A percentile compares a stretch with the other conserved stretches of the same genome.
Conservation (phyloP, 2,113 vertebrate species). For the Chaetodon trifascialis region DNA sequence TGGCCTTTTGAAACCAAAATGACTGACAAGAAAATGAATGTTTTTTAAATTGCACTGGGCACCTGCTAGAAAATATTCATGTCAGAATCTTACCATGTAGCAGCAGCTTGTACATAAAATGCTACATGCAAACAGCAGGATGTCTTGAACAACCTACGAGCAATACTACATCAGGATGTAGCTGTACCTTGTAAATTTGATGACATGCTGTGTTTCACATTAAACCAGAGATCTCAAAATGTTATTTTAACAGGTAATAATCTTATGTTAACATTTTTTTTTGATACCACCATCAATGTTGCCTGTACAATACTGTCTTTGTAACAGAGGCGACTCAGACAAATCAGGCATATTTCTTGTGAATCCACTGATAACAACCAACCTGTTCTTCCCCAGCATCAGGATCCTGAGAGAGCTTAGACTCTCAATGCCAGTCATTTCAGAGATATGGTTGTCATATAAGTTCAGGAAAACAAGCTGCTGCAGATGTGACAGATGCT, state of each 20-base stretch:
- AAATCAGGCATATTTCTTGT: neutral
- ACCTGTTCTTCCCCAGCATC: slow-evolving; percentile 96
- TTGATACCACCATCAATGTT: neutral
- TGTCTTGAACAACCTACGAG: neutral
- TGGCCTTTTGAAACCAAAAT: slow-evolving; percentile 21
- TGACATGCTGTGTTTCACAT: neutral
- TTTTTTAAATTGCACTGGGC: slow-evolving; percentile 4
- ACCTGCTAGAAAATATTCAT: slow-evolving; percentile 15
- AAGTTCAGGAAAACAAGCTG: slow-evolving; percentile 94
- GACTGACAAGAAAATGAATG: slow-evolving; percentile 3
- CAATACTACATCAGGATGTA: neutral
- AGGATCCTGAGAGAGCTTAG: slow-evolving; percentile 91
- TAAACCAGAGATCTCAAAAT: neutral
- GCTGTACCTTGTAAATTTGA: neutral
- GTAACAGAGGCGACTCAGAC: neutral
- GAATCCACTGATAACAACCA: slow-evolving; percentile 5
- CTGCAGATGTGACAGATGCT: slow-evolving; percentile 90
- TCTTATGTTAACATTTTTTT: no score
- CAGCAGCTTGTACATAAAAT: neutral
- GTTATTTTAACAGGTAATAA: neutral
- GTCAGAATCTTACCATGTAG: slow-evolving; percentile 10
- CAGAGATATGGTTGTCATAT: slow-evolving; percentile 92
- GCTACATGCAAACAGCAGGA: slow-evolving; percentile 7
- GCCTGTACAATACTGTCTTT: neutral
- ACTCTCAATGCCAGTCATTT: slow-evolving; percentile 91